These are phyloP conservation scores for Microcaecilia unicolor DNA, from an alignment of 2,797 vertebrate species.

Conservation along the genomic window DNA sequence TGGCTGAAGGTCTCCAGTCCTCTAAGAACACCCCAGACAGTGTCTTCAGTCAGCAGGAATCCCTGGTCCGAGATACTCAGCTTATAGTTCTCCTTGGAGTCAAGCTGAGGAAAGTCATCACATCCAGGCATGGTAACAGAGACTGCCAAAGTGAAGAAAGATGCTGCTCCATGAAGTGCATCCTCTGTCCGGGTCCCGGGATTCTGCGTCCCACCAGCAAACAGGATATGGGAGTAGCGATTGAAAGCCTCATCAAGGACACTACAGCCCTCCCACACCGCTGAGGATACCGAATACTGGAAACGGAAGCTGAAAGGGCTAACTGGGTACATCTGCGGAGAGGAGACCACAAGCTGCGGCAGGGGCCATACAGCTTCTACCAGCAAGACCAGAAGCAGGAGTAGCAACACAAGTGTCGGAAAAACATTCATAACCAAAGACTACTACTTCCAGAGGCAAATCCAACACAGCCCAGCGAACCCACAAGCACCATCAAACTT, in stretches of 20 bases:
- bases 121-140: slow-evolving; percentile 27
- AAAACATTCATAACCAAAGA: no score
- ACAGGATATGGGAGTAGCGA: slow-evolving; percentile 67
- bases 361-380: slow-evolving; percentile 62
- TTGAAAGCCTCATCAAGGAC: slow-evolving; percentile 72
- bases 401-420: neutral
- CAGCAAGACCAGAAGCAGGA: neutral
- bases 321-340: slow-evolving; percentile 37
- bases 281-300: slow-evolving; percentile 45
- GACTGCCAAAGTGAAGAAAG: slow-evolving; percentile 25
- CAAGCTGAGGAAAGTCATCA: slow-evolving; percentile 33
- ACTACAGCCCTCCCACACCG: slow-evolving; percentile 54
- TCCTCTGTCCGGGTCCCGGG: neutral
- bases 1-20: no score
- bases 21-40: slow-evolving; percentile 77
- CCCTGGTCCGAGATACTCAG: slow-evolving; percentile 53
- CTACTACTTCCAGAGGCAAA: no score
- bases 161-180: accelerated
- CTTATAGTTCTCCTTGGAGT: slow-evolving; percentile 52
- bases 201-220: slow-evolving; percentile 33
- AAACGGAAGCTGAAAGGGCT: slow-evolving; percentile 53
- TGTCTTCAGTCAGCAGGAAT: slow-evolving; percentile 52
- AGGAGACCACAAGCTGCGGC: slow-evolving; percentile 49
- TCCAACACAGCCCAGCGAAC: no score
- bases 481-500: no score